Conservation (phyloP, 1,140 invertebrate species). For the Lasioglossum baleicum region DNA sequence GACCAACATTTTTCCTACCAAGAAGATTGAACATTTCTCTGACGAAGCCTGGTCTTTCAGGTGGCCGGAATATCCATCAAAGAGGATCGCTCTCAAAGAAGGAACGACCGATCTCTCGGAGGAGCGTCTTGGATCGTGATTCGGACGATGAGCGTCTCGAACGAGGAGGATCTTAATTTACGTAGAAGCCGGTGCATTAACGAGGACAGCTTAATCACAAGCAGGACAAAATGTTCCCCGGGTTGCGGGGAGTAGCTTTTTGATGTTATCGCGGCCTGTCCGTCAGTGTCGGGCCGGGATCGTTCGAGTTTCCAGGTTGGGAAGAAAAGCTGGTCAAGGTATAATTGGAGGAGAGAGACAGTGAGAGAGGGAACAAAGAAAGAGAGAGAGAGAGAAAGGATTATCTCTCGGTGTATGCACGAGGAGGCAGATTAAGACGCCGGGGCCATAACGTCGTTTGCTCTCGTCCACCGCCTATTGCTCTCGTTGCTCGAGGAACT, state of each 20-base stretch:
- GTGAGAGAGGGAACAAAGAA: not conserved
- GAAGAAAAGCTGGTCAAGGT: conserved; percentile 37
- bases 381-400: not conserved
- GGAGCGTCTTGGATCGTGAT: not conserved
- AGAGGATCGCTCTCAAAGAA: not conserved
- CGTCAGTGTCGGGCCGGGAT: conserved; percentile 16
- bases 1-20: not conserved
- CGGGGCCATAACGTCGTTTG: conserved; percentile 44
- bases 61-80: not conserved
- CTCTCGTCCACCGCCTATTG: conserved; percentile 38
- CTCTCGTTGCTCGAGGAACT: conserved; percentile 59
- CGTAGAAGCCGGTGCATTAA: conserved; percentile 8
- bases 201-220: conserved; percentile 28
- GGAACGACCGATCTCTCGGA: not conserved
- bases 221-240: conserved; percentile 5
- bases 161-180: conserved; percentile 1
- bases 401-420: not conserved
- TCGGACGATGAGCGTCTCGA: not conserved
- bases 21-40: not conserved
- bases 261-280: conserved; percentile 7
- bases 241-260: not conserved
- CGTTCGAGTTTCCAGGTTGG: conserved; percentile 35
- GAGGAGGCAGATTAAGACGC: conserved; percentile 52
- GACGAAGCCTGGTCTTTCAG: not conserved
- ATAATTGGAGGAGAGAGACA: conserved; percentile 42